These are phyloP conservation scores for Orchesellides sinensis DNA, from an alignment of 2,888 invertebrate genomes.

Conservation along the genomic window DNA sequence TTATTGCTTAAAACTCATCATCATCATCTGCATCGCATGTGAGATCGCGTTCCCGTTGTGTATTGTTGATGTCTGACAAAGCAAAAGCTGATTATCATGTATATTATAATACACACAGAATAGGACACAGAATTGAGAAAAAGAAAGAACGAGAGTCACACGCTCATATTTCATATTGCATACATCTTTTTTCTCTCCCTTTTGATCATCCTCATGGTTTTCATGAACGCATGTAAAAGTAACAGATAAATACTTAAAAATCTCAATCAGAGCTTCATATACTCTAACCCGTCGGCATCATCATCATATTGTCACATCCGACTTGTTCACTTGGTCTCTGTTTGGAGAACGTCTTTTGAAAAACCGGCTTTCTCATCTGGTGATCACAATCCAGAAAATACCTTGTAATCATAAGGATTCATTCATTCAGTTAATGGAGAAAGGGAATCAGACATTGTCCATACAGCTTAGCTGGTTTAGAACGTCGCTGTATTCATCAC, in stretches of 20 bases:
- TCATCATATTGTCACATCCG: constrained; percentile 14
- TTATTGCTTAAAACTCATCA: neutral
- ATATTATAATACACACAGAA: constrained; percentile 12
- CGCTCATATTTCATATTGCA: constrained; percentile 63
- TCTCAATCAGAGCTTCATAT: constrained; percentile 31
- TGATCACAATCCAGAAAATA: neutral
- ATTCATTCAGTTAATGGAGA: constrained; percentile 9
- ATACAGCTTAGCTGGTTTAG: neutral
- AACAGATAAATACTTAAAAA: constrained; percentile 21
- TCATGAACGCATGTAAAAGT: constrained; percentile 7
- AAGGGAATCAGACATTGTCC: neutral
- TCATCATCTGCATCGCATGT: neutral
- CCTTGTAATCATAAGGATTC: constrained; percentile 18
- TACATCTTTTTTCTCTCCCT: constrained; percentile 32
- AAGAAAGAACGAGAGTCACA: constrained; percentile 53
- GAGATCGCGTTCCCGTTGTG: neutral
- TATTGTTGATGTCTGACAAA: constrained; percentile 1
- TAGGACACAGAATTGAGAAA: too few species aligned
- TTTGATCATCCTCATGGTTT: constrained; percentile 47
- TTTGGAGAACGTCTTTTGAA: neutral
- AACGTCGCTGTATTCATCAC: neutral
- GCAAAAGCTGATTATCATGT: constrained; percentile 29
- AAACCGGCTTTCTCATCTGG: constrained; percentile 42
- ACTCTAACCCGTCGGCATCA: constrained; percentile 16
- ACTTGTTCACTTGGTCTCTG: neutral